phyloP scores from a whole-genome alignment of 2,888 invertebrate genomes.

The Megalurothrips usitatus region DNA sequence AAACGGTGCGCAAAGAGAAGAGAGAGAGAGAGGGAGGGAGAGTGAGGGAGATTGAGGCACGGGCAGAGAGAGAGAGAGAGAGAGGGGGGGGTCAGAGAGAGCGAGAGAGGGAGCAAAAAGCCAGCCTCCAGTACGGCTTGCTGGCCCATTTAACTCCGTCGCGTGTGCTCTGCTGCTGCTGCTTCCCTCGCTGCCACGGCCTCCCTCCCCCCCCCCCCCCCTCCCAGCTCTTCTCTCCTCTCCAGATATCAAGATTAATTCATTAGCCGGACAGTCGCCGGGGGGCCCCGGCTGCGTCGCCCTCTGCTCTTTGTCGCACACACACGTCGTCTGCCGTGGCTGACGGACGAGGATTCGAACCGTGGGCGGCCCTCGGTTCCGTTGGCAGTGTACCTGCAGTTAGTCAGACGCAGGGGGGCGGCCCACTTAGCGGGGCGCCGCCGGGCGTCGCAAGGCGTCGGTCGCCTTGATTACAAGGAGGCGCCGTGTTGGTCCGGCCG shows the following conservation, averaged over 20 bases:
- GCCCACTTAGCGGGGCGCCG: slow-evolving; percentile 14
- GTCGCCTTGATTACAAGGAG: slow-evolving; percentile 24
- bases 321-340: background rate
- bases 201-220: too few species aligned
- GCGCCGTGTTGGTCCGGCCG: background rate
- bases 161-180: background rate
- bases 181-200: too few species aligned
- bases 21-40: too few species aligned
- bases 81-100: too few species aligned
- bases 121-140: background rate
- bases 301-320: too few species aligned
- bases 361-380: too few species aligned
- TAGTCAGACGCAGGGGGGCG: background rate
- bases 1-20: too few species aligned
- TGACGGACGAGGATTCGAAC: too few species aligned
- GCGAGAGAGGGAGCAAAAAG: too few species aligned
- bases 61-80: too few species aligned
- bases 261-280: background rate
- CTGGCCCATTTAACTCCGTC: slow-evolving; percentile 6
- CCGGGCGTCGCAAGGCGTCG: background rate
- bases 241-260: slow-evolving; percentile 23
- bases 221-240: background rate
- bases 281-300: too few species aligned
- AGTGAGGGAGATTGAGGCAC: too few species aligned
- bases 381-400: background rate